Evolutionary conservation across 2,888 invertebrate genomes (phyloP).

Genomic region (Tubulanus polymorphus): DNA sequence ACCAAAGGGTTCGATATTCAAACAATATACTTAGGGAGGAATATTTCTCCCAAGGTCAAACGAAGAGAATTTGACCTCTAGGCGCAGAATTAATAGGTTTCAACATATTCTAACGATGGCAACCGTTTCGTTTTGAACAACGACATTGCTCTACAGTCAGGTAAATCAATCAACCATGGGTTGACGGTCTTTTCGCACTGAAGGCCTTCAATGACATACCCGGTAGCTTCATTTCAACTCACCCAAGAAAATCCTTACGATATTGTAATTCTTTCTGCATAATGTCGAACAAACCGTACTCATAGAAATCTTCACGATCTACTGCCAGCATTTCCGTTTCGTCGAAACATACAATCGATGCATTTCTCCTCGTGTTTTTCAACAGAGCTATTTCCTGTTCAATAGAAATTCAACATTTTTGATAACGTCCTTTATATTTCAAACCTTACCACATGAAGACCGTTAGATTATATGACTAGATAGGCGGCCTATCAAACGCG

Average conservation of each 20-base stretch:
- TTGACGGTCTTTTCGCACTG: too few species aligned
- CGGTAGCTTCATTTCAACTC: neutral
- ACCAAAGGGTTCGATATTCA: too few species aligned
- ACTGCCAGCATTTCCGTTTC: conserved; percentile 22
- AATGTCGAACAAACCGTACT: conserved; percentile 17
- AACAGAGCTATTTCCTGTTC: conserved; percentile 25
- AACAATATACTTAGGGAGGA: too few species aligned
- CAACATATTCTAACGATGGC: too few species aligned
- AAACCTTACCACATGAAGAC: neutral
- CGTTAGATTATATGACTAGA: neutral
- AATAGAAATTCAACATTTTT: neutral
- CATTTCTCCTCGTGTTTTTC: conserved; percentile 21
- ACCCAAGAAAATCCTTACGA: neutral
- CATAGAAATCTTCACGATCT: conserved; percentile 22
- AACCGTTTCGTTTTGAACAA: too few species aligned
- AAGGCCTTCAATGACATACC: too few species aligned
- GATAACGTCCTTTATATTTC: neutral
- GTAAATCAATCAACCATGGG: neutral
- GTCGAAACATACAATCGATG: conserved; percentile 23
- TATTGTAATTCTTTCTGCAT: neutral
- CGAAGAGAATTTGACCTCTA: too few species aligned
- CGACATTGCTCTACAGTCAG: neutral
- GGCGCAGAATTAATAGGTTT: too few species aligned
- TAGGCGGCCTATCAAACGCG: too few species aligned
- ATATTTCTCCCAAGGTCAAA: too few species aligned